These are phyloP conservation scores for Apteryx mantelli DNA, from an alignment of 2,113 vertebrate species.

Conservation along the genomic window DNA sequence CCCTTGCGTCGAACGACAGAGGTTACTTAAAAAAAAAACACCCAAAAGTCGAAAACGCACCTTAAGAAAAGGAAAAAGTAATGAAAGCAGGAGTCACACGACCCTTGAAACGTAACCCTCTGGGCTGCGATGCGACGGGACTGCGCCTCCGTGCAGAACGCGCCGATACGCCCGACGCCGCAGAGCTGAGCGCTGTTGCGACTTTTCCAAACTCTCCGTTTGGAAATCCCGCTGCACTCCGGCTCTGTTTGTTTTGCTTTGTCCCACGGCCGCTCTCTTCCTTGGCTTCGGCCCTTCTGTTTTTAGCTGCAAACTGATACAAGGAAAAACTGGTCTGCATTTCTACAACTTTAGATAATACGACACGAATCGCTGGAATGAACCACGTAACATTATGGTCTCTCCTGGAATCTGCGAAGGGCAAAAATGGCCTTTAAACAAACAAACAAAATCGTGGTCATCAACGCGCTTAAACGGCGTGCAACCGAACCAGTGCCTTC, in stretches of 20 bases:
- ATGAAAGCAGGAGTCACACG: accelerated
- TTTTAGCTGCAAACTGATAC: neutral
- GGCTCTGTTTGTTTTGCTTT: neutral
- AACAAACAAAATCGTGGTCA: neutral
- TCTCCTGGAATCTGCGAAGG: neutral
- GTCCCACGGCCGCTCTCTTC: neutral
- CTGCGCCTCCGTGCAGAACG: neutral
- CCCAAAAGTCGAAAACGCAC: neutral
- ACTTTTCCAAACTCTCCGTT: neutral
- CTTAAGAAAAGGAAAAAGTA: neutral
- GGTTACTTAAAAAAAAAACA: neutral
- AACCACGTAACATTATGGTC: neutral
- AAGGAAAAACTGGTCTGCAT: neutral
- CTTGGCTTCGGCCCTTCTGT: neutral
- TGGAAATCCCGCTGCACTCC: accelerated
- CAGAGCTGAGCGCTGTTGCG: accelerated
- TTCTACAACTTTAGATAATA: neutral
- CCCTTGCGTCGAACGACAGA: neutral
- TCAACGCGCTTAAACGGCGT: neutral
- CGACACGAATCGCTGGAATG: neutral
- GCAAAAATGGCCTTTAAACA: neutral
- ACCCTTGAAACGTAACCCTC: neutral
- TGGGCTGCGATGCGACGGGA: accelerated
- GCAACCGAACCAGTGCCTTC: neutral
- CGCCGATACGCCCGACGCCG: neutral